Percentiles rank a stretch among this genome's conserved stretches.
Evolutionary conservation across 2,113 vertebrate genomes (phyloP).

Genomic region (cattle (Bos taurus)): DNA sequence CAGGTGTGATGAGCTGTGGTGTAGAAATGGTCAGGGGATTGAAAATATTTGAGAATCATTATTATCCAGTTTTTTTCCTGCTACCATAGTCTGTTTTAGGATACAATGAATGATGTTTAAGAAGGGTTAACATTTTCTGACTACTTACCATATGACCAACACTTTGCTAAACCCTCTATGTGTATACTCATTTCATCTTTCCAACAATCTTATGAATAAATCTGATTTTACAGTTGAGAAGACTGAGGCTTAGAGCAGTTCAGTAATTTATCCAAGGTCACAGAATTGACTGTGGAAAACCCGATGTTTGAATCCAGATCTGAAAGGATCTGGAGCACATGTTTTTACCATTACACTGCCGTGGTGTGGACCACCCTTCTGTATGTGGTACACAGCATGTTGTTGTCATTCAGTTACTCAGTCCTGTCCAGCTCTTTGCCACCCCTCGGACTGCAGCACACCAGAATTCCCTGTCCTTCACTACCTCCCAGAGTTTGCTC

Average conservation of each 20-base stretch:
- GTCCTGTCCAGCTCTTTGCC: background rate
- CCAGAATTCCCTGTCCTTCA: background rate
- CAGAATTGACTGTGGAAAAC: background rate
- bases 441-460: background rate
- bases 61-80: background rate
- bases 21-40: background rate
- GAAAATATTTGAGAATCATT: background rate
- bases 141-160: background rate
- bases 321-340: background rate
- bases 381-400: background rate
- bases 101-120: background rate
- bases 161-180: background rate
- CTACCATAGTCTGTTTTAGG: background rate
- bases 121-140: background rate
- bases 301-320: background rate
- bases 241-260: background rate
- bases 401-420: background rate
- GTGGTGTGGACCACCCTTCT: background rate
- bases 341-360: background rate
- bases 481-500: background rate
- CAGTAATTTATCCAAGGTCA: background rate
- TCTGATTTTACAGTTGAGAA: background rate
- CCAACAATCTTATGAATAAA: background rate
- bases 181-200: background rate
- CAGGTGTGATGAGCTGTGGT: background rate